Base-by-base conservation (phyloP, 1,140 invertebrate species). In the Neodiprion virginianus region DNA sequence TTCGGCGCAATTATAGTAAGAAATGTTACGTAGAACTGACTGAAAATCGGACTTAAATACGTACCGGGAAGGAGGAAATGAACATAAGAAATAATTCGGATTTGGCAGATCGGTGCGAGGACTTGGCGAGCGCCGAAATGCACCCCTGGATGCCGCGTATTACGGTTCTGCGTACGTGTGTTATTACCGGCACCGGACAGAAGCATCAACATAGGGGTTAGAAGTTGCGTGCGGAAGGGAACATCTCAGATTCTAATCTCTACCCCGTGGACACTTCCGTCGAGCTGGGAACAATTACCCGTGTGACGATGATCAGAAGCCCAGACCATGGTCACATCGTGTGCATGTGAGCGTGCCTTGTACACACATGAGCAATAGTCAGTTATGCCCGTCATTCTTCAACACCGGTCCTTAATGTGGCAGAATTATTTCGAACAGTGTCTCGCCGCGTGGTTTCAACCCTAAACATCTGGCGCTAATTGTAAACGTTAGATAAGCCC, bases 201-300 rank as follows among this genome's bases (percentile, higher is more conserved):
- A 61, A 61, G 53, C 8, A 14, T 14, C 53, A 61, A 61, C 53
- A 61, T 61, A 61, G 53, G 53, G 53, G 53, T 17, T 17, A 80
- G 76, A 74, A 80, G 82, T 85, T 77, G 83, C 83, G 83, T 85
- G 83, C 80, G 80, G 76, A 77, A 77, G 77, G 79, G 81, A 85
- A 79, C 81, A 84, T 85, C 83, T 87, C 85, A 85, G 85, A 87
- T 87, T 84, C 81, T 80, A 85, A 87, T 87, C 85, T 83, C 53
- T 61, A 14, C 53, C 53, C 3, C n/a, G 53, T 12, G 53, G 81
- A 85, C 84, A 85, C 82, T 85, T 85, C 83, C 81, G 79, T 80
- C 80, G 78, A 75, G 74, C 80, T 78, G 73, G 78, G 76, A 81
- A 81, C 83, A 84, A 84, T 84, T 84, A 84, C 81, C 78, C 74